Percentiles rank a stretch among this genome's conserved stretches.
Conservation (phyloP, 2,113 vertebrate genomes). For the Sapajus apella region DNA sequence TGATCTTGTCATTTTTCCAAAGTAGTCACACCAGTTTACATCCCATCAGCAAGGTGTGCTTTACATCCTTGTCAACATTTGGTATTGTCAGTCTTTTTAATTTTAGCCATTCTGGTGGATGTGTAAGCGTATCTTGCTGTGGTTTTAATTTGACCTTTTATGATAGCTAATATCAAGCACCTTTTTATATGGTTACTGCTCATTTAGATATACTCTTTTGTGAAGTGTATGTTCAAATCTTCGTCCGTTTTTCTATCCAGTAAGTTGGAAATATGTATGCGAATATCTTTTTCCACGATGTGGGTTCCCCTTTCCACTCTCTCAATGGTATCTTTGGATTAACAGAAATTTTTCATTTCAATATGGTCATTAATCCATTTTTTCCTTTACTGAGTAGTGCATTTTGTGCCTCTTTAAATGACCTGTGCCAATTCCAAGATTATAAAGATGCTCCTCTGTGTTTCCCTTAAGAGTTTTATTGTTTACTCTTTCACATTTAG, state of each 20-base stretch:
- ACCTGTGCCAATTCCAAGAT: not conserved
- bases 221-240: not conserved
- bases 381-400: not conserved
- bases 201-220: not conserved
- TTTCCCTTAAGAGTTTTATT: not conserved
- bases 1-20: not conserved
- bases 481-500: not conserved
- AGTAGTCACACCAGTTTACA: not conserved
- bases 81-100: not conserved
- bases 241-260: not conserved
- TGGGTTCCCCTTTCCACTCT: slow-evolving; percentile 28
- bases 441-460: not conserved
- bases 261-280: not conserved
- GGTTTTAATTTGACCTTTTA: slow-evolving; percentile 31
- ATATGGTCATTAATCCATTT: not conserved
- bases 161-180: not conserved
- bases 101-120: not conserved
- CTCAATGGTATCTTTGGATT: not conserved
- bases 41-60: not conserved
- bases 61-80: not conserved
- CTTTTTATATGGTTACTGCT: not conserved
- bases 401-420: not conserved
- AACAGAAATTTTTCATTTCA: slow-evolving; percentile 5
- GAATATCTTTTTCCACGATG: not conserved
- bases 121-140: not conserved